phyloP scores from a whole-genome alignment of 2,113 vertebrate genomes.

The Phyllostomus hastatus region DNA sequence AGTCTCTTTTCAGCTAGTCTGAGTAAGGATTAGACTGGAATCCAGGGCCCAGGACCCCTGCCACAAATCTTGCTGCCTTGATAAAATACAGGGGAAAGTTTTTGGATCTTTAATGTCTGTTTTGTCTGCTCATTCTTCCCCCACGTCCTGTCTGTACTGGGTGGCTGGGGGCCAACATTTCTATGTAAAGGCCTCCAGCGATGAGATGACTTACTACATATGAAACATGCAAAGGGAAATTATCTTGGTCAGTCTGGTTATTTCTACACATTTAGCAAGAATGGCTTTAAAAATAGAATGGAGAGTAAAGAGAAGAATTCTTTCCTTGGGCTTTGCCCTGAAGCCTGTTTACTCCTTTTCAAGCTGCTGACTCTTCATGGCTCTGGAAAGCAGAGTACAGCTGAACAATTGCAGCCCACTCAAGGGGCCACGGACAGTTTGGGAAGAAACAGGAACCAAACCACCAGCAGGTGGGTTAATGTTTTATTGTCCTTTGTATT shows the following conservation, averaged over 20 bases:
- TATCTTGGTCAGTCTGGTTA: background rate
- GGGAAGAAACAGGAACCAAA: slow-evolving; percentile 60
- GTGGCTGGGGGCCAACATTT: background rate
- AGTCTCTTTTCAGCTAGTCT: background rate
- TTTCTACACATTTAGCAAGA: slow-evolving; percentile 8
- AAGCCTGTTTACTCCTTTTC: slow-evolving; percentile 67
- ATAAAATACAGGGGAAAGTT: background rate
- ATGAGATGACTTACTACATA: background rate
- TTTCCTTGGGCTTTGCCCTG: slow-evolving; percentile 26
- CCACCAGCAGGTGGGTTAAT: slow-evolving; percentile 73
- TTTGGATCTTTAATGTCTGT: background rate
- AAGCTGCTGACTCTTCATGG: slow-evolving; percentile 67
- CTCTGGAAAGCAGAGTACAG: slow-evolving; percentile 57
- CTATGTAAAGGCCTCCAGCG: background rate
- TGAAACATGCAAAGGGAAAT: background rate
- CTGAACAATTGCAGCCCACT: slow-evolving; percentile 35
- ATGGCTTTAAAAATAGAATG: slow-evolving; percentile 17
- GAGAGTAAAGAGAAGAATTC: background rate
- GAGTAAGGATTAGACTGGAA: background rate
- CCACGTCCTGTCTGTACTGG: background rate
- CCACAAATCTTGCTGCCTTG: background rate
- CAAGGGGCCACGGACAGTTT: slow-evolving; percentile 63
- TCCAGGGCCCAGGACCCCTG: background rate
- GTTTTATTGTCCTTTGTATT: background rate
- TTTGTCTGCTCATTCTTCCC: background rate